Conservation (phyloP, 35 echinoderm and acorn worm species). For the Eucidaris tribuloides region DNA sequence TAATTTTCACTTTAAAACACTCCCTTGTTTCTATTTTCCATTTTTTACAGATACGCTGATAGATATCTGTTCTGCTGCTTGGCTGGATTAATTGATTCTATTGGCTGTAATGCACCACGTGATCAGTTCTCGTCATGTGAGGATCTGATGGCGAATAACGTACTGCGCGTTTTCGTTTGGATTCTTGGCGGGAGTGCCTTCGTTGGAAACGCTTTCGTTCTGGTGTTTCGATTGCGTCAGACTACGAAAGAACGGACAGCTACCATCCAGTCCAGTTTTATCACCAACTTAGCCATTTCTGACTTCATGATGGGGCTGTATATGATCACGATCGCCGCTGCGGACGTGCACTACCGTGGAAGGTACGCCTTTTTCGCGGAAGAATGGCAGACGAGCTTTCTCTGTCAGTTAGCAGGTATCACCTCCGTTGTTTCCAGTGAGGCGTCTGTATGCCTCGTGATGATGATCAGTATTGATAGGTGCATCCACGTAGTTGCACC, state of each 20-base stretch:
- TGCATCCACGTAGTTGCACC: conserved; percentile 4
- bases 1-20: background rate
- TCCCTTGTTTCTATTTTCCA: background rate
- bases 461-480: conserved; percentile 44
- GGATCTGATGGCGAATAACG: conserved; percentile 47
- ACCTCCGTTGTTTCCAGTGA: conserved; percentile 45
- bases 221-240: conserved; percentile 2
- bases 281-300: conserved; percentile 6
- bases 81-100: background rate
- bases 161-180: conserved; percentile 44
- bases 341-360: background rate
- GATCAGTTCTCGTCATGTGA: conserved; percentile 62
- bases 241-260: background rate
- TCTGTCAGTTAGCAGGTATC: conserved; percentile 40
- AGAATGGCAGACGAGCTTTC: conserved; percentile 33
- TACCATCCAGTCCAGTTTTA: background rate
- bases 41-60: conserved; percentile 31
- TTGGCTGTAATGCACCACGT: conserved; percentile 24
- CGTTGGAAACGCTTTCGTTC: conserved; percentile 41
- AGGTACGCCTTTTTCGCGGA: conserved; percentile 13
- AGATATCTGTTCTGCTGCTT: conserved; percentile 44
- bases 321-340: background rate
- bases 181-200: conserved; percentile 47
- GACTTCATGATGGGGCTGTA: conserved; percentile 12
- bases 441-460: conserved; percentile 34